Evolutionary conservation across 2,797 vertebrate species (phyloP).

Genomic region (Sphaeramia orbicularis): DNA sequence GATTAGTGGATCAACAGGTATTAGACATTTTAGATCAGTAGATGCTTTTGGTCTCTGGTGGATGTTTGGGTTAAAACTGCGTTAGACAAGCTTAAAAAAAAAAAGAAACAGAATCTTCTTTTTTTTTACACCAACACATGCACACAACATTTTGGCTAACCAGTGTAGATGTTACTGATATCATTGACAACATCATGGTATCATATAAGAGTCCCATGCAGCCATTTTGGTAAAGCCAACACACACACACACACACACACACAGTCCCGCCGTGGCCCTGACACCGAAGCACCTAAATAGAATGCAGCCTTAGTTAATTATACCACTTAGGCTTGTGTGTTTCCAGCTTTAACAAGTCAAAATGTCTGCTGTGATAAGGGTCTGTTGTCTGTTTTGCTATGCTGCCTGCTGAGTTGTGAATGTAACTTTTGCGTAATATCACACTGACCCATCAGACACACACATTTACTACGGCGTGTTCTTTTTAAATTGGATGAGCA

Average conservation of each 20-base stretch:
- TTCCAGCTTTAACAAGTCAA: not conserved
- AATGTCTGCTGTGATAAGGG: not conserved
- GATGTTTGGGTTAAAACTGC: not conserved
- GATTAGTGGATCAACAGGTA: too few relatives aligned
- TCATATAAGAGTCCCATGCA: not conserved
- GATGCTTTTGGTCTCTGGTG: too few relatives aligned
- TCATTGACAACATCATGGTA: not conserved
- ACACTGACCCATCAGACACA: not conserved
- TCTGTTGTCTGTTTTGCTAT: not conserved
- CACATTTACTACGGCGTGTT: not conserved
- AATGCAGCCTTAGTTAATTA: not conserved
- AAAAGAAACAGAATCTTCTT: not conserved
- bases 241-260: too few relatives aligned
- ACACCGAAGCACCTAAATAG: not conserved
- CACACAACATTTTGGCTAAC: slow-evolving; percentile 8
- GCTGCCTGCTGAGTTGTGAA: not conserved
- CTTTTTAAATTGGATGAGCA: not conserved
- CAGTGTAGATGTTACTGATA: not conserved
- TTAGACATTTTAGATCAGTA: too few relatives aligned
- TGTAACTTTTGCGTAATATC: not conserved
- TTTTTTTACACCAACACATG: not conserved
- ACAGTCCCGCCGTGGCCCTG: too few relatives aligned
- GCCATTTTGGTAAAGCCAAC: too few relatives aligned
- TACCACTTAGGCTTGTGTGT: not conserved
- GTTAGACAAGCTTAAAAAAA: slow-evolving; percentile 1